Conservation (phyloP, 2,888 invertebrate genomes). For the Archips xylosteana region DNA sequence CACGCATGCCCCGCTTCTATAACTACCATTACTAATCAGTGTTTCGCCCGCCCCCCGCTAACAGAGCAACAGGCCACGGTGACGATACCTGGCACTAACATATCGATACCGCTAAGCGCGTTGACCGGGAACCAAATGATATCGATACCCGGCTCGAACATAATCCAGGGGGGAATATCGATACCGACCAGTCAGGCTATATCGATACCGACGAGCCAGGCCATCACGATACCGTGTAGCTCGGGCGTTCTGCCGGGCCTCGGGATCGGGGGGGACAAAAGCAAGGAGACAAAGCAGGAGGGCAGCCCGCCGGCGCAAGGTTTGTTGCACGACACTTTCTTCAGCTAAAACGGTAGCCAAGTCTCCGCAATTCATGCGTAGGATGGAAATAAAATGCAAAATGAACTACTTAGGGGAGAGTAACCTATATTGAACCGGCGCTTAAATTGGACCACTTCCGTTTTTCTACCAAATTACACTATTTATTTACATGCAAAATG, state of each 20-base stretch:
- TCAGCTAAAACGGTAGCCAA: not conserved
- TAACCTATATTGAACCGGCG: too few relatives aligned
- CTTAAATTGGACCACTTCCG: too few relatives aligned
- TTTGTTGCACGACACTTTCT: slow-evolving; percentile 60
- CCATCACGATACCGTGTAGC: slow-evolving; percentile 65
- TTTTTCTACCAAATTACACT: too few relatives aligned
- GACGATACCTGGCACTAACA: slow-evolving; percentile 87
- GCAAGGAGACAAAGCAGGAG: slow-evolving; percentile 82
- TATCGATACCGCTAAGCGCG: slow-evolving; percentile 85
- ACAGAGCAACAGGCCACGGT: slow-evolving; percentile 84
- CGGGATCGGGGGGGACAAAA: slow-evolving; percentile 70
- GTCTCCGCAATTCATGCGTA: not conserved
- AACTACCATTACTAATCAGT: slow-evolving; percentile 77
- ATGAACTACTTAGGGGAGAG: too few relatives aligned
- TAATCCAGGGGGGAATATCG: slow-evolving; percentile 71
- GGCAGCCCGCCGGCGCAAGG: slow-evolving; percentile 67
- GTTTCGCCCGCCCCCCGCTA: slow-evolving; percentile 61
- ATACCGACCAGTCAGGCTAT: slow-evolving; percentile 54
- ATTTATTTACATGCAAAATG: too few relatives aligned
- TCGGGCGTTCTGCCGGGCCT: slow-evolving; percentile 57
- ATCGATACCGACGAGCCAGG: slow-evolving; percentile 57
- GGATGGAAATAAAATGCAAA: not conserved
- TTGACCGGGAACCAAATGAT: slow-evolving; percentile 81
- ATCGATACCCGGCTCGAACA: slow-evolving; percentile 84
- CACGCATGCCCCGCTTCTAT: slow-evolving; percentile 52